Evolutionary conservation across 2,888 invertebrate genomes (phyloP), one percentile per base, ranked within the genome.

Genomic region (Slavum lentiscoides): DNA sequence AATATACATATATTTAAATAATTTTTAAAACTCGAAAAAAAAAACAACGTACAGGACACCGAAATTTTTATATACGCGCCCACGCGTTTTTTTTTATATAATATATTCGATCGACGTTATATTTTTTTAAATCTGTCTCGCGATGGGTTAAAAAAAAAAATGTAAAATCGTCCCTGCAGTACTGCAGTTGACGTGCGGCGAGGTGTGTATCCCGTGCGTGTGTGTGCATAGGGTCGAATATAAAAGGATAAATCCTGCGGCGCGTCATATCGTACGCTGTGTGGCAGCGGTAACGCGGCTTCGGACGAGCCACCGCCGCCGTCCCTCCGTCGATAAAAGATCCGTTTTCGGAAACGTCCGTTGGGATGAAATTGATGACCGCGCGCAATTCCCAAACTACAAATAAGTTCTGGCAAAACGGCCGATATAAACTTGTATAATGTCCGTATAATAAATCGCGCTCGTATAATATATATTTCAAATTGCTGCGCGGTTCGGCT

Each of bases 341-440:
- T 77, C 77, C 39, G 77, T 70, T 30, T 30, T 77, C 64, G 66
- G 9, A 80, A 80, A 80, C 77, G 77, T 80, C 77, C 77, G 77
- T 17, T 55, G 77, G 77, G 77, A 80, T 64, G 77, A 64, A 70
- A 80, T 80, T 80, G 77, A 80, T 80, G 77, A 80, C 77, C 77
- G 30, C 30, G 30, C 30, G 77, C 77, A 80, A 80, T 80, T 80
- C 77, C 77, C 77, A 80, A 80, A 80, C 77, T 80, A 70, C 77
- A 80, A 80, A 80, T 80, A 80, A 80, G 69, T 80, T 80, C 77
- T 80, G 77, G 77, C 69, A 80, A 80, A 80, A 80, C 64, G 77
- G 77, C 70, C 77, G 77, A 80, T 80, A 80, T 80, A 70, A 80
- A 72, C 77, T 80, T 64, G 77, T 80, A 67, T 59, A 75, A 80